Percentiles rank a stretch among this genome's conserved stretches.
Conservation (phyloP, 1,140 invertebrate species). For the Bombus vancouverensis region DNA sequence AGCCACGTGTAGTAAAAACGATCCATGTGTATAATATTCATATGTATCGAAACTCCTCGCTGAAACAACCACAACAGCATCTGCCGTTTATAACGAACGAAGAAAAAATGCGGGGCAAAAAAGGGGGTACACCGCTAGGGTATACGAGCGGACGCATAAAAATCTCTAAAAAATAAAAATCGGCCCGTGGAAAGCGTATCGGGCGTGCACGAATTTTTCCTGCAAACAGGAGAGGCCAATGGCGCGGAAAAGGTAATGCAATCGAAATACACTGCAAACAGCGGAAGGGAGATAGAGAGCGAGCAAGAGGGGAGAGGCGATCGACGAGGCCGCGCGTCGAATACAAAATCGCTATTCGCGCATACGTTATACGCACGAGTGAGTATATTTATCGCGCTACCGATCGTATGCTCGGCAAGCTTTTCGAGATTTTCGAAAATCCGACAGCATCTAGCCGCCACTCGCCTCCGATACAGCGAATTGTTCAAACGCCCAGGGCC, state of each 20-base stretch:
- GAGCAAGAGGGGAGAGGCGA: not conserved
- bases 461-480: conserved; percentile 43
- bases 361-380: conserved; percentile 63
- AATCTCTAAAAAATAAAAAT: conserved; percentile 21
- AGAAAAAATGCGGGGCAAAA: not conserved
- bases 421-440: conserved; percentile 65
- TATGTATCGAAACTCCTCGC: not conserved
- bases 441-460: conserved; percentile 54
- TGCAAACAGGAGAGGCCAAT: conserved; percentile 33
- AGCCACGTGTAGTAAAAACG: no score
- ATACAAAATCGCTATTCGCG: conserved; percentile 60
- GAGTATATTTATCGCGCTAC: conserved; percentile 61
- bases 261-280: conserved; percentile 52
- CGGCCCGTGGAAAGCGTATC: conserved; percentile 11
- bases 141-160: not conserved
- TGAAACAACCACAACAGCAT: not conserved
- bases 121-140: not conserved
- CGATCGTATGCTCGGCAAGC: conserved; percentile 46
- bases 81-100: not conserved
- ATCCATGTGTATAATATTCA: not conserved
- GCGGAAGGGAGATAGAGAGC: not conserved
- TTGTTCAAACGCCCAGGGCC: conserved; percentile 63
- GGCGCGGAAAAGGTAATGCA: conserved; percentile 61
- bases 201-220: conserved; percentile 19
- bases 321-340: conserved; percentile 31